A percentile compares a stretch with the other conserved stretches of the same genome.
Conservation (phyloP, 2,888 invertebrate genomes). For the Scelioninae gen. 2 region DNA sequence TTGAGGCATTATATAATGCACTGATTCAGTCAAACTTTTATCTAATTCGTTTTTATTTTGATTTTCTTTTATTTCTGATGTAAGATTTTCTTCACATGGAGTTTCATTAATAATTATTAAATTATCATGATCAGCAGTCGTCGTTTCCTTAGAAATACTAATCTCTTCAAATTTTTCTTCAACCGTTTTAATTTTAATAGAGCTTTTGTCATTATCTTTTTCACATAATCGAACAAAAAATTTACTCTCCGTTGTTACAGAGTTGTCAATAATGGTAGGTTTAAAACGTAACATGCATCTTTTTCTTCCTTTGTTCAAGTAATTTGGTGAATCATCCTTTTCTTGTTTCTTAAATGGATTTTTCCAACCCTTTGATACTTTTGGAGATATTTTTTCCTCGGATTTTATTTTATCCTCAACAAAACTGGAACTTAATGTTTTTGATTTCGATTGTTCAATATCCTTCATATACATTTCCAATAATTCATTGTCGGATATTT, state of each 20-base stretch:
- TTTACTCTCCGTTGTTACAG: conserved; percentile 66
- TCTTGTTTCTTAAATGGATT: conserved; percentile 64
- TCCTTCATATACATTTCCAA: conserved; percentile 61
- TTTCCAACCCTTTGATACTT: conserved; percentile 43
- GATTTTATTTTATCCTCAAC: conserved; percentile 10
- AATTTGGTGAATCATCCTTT: conserved; percentile 68
- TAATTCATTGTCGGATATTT: conserved; percentile 56
- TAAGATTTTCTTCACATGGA: not conserved
- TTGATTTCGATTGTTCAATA: conserved; percentile 1
- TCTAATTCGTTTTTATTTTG: conserved; percentile 15
- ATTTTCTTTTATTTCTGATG: not conserved
- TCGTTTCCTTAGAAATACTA: too few relatives aligned
- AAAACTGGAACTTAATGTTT: conserved; percentile 27
- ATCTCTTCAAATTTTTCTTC: too few relatives aligned
- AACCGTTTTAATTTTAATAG: too few relatives aligned
- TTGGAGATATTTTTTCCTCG: conserved; percentile 27
- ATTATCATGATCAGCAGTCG: conserved; percentile 33
- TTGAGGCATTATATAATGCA: conserved; percentile 50
- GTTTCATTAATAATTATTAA: conserved; percentile 2
- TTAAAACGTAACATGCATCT: conserved; percentile 63
- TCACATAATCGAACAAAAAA: conserved; percentile 64
- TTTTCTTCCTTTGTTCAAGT: conserved; percentile 65
- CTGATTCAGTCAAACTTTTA: conserved; percentile 22
- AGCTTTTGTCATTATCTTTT: conserved; percentile 16
- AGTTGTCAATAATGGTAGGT: conserved; percentile 69